A percentile compares a stretch with the other conserved stretches of the same genome.
These are phyloP conservation scores for Bugula neritina DNA, from an alignment of 2,888 invertebrate species.

Conservation along the genomic window DNA sequence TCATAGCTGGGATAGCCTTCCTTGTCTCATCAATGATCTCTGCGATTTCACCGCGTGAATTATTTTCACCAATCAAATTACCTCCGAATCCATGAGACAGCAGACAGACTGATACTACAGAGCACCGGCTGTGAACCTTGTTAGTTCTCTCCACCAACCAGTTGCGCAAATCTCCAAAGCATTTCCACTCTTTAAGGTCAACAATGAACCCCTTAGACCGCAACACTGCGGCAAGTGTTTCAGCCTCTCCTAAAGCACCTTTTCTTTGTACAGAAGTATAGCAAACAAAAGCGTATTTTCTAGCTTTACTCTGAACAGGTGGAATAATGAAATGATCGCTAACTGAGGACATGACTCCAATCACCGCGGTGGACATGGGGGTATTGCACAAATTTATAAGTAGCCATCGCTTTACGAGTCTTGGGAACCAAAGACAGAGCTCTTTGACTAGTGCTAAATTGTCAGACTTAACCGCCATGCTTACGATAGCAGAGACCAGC, in stretches of 20 bases:
- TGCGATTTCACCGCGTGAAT: background rate
- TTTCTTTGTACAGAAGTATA: background rate
- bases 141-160: background rate
- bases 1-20: background rate
- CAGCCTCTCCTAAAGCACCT: background rate
- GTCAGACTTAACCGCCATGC: background rate
- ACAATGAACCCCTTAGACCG: background rate
- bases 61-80: background rate
- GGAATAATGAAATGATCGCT: background rate
- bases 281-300: constrained; percentile 13
- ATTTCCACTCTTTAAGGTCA: background rate
- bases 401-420: background rate
- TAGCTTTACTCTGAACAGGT: background rate
- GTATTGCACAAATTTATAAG: background rate
- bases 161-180: background rate
- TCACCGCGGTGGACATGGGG: background rate
- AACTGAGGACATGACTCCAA: background rate
- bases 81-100: background rate
- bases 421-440: background rate
- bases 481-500: background rate
- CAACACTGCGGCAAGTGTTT: background rate
- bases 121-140: background rate
- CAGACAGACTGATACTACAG: background rate
- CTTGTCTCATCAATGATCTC: constrained; percentile 8
- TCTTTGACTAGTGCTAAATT: background rate